Percentiles rank a stretch among this genome's conserved stretches.
These are phyloP conservation scores for Drosophila tsacasi DNA, from an alignment of 1,140 invertebrate genomes.

Conservation along the genomic window DNA sequence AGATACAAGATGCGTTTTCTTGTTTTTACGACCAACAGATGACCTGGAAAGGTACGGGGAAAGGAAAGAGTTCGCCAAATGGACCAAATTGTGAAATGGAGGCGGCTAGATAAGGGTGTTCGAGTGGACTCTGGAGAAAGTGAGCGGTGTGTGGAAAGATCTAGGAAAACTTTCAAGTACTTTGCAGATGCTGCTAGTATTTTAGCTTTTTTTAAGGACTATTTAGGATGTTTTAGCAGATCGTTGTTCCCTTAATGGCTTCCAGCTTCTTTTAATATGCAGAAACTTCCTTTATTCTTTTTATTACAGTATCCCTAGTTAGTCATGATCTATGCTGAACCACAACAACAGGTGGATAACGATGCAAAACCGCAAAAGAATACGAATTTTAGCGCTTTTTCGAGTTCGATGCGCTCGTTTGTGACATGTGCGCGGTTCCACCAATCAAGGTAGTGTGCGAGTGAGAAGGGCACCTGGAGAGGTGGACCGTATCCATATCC, in stretches of 20 bases:
- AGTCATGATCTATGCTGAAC: constrained; percentile 28
- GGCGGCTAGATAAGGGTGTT: constrained; percentile 25
- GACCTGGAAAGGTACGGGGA: constrained; percentile 21
- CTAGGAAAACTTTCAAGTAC: neutral
- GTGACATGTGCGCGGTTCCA: constrained; percentile 77
- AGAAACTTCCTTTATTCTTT: neutral
- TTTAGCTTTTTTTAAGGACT: neutral
- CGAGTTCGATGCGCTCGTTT: constrained; percentile 67
- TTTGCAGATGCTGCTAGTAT: neutral
- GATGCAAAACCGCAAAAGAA: neutral
- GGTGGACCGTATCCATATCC: neutral
- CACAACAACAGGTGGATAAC: constrained; percentile 24
- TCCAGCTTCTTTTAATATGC: neutral
- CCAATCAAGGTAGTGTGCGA: constrained; percentile 44
- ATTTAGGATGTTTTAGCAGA: neutral
- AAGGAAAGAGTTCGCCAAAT: constrained; percentile 21
- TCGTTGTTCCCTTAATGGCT: neutral
- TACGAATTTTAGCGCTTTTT: constrained; percentile 24
- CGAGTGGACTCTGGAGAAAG: constrained; percentile 21
- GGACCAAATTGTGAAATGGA: constrained; percentile 21
- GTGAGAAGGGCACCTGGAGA: neutral
- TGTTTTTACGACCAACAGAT: constrained; percentile 16
- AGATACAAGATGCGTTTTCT: constrained; percentile 25
- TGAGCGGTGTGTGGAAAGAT: neutral
- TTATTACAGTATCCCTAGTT: neutral